Evolutionary conservation across 2,797 vertebrate genomes (phyloP).

Genomic region (Sarcophilus harrisii): DNA sequence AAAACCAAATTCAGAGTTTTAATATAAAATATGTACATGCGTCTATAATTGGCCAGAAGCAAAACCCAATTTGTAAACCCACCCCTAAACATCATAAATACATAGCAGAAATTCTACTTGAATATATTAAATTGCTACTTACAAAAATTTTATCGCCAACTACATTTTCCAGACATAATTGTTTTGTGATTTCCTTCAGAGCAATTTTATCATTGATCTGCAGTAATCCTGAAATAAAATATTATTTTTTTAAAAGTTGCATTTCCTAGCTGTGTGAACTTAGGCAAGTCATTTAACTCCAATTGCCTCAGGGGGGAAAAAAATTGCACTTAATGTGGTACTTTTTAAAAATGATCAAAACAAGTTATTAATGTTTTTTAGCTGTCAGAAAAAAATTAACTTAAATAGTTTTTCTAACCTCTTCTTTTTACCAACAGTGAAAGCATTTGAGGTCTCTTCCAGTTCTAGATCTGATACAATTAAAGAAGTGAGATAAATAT

Average conservation of each 20-base stretch:
- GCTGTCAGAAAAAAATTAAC: conserved; percentile 46
- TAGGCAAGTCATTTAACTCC: too few species aligned
- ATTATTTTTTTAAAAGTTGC: neutral
- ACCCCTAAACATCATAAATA: neutral
- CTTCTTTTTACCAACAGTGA: conserved; percentile 43
- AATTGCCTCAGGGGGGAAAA: too few species aligned
- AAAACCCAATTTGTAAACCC: conserved; percentile 40
- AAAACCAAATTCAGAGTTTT: neutral
- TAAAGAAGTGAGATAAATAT: neutral
- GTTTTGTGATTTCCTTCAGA: conserved; percentile 96
- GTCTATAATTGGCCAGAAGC: conserved; percentile 3
- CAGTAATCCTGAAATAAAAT: conserved; percentile 89
- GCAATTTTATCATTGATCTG: conserved; percentile 95
- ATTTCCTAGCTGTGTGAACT: too few species aligned
- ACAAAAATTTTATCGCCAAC: conserved; percentile 99
- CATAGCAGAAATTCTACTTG: conserved; percentile 35
- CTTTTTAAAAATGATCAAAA: conserved; percentile 12
- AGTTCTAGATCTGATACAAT: neutral
- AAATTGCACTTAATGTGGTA: conserved; percentile 5
- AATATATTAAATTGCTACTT: conserved; percentile 81
- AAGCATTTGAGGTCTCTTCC: neutral
- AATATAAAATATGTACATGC: neutral
- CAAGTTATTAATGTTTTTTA: conserved; percentile 44
- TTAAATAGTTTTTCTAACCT: conserved; percentile 28
- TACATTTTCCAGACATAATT: conserved; percentile 95